Percentiles rank a stretch among this genome's conserved stretches.
Evolutionary conservation across 2,888 invertebrate species (phyloP).

Genomic region (Opisthograptis luteolata): DNA sequence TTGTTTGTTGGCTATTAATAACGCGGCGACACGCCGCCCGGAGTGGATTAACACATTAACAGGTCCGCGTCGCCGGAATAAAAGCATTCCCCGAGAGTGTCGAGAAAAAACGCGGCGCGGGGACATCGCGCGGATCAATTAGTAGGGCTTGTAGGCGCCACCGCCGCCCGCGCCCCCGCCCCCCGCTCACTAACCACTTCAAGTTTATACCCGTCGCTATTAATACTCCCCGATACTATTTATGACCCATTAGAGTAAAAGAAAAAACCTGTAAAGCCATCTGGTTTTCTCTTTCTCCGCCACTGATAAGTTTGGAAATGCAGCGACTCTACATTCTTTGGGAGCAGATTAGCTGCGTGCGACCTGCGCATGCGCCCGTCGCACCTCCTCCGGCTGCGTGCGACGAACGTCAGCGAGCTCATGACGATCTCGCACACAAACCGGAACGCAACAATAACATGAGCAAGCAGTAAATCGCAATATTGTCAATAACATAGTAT

Average conservation of each 20-base stretch:
- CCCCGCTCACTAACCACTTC: constrained; percentile 29
- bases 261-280: constrained; percentile 37
- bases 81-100: constrained; percentile 76
- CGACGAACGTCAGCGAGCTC: too few species aligned
- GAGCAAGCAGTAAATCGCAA: too few species aligned
- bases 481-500: too few species aligned
- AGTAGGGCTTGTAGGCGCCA: constrained; percentile 46
- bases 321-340: constrained; percentile 9
- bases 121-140: constrained; percentile 45
- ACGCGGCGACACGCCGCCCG: constrained; percentile 69
- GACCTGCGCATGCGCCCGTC: not conserved
- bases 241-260: constrained; percentile 39
- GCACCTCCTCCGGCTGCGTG: too few species aligned
- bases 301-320: constrained; percentile 15
- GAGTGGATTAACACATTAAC: constrained; percentile 82
- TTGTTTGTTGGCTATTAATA: constrained; percentile 75
- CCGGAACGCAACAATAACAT: too few species aligned
- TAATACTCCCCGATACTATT: constrained; percentile 35
- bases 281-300: constrained; percentile 24
- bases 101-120: constrained; percentile 36
- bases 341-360: not conserved
- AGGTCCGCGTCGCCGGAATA: constrained; percentile 69
- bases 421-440: too few species aligned
- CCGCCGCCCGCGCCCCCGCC: constrained; percentile 23
- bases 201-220: constrained; percentile 34